Conservation (phyloP, 2,113 vertebrate genomes). For the Panurus biarmicus region DNA sequence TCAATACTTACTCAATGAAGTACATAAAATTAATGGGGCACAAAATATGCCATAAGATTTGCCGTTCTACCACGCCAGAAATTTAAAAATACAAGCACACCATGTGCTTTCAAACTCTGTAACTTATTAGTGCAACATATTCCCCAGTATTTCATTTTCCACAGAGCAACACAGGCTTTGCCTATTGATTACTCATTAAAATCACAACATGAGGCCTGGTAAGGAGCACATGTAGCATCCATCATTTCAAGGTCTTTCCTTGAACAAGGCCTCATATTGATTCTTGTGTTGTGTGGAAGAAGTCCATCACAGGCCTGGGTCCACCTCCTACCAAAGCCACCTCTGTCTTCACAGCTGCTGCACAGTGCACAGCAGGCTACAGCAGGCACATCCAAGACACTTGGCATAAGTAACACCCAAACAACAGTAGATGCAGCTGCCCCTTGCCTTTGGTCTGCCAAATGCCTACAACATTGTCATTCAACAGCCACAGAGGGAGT, state of each 20-base stretch:
- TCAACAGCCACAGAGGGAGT: neutral
- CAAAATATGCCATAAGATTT: constrained; percentile 15
- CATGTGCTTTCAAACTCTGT: neutral
- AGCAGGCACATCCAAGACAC: neutral
- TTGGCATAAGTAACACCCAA: neutral
- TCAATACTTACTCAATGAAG: constrained; percentile 6
- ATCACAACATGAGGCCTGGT: neutral
- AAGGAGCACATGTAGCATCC: neutral
- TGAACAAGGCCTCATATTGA: neutral
- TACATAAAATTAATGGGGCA: neutral
- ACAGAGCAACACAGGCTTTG: neutral
- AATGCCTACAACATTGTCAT: neutral
- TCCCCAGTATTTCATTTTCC: neutral
- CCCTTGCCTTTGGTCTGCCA: neutral
- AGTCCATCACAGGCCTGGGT: neutral
- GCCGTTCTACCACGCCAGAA: neutral
- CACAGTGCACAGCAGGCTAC: neutral
- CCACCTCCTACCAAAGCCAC: neutral
- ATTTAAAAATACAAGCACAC: neutral
- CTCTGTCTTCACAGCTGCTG: neutral
- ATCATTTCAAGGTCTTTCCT: neutral
- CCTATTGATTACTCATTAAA: constrained; percentile 29
- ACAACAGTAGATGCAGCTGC: rapidly evolving
- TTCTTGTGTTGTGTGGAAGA: neutral
- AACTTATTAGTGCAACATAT: neutral